Evolutionary conservation across 2,113 vertebrate species (phyloP).

Genomic region (Coregonus clupeaformis): DNA sequence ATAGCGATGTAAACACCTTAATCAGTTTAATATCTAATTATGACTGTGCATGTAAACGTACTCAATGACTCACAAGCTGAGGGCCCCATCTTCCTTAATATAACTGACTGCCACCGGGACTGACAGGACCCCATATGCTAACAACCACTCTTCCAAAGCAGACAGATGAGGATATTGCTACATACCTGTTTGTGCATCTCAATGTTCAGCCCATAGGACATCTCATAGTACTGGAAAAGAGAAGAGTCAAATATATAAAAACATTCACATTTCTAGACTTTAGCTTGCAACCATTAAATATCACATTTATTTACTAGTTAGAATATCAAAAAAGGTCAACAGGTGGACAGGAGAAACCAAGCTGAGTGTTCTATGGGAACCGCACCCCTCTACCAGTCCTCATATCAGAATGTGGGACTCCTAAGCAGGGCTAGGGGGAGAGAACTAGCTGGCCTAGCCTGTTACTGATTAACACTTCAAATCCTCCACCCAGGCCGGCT

Average conservation of each 20-base stretch:
- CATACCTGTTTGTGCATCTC: slow-evolving; percentile 98
- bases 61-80: no score
- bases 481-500: background rate
- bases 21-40: no score
- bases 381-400: no score
- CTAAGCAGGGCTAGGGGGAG: background rate
- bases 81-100: no score
- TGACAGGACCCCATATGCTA: background rate
- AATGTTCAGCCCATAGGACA: slow-evolving; percentile 95
- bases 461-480: slow-evolving; percentile 26
- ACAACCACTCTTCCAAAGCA: background rate
- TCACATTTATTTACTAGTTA: no score
- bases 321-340: no score
- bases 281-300: no score
- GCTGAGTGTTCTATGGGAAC: background rate
- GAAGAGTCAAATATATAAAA: background rate
- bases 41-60: no score
- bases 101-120: no score
- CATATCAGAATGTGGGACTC: slow-evolving; percentile 4
- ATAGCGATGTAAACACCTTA: no score
- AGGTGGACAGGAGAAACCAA: background rate
- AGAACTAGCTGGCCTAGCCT: background rate
- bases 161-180: slow-evolving; percentile 21
- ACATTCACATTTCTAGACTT: no score
- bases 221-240: slow-evolving; percentile 86